Evolutionary conservation across 2,797 vertebrate species (phyloP), one percentile per base, ranked within the genome.

Genomic region (Tangara arthus): DNA sequence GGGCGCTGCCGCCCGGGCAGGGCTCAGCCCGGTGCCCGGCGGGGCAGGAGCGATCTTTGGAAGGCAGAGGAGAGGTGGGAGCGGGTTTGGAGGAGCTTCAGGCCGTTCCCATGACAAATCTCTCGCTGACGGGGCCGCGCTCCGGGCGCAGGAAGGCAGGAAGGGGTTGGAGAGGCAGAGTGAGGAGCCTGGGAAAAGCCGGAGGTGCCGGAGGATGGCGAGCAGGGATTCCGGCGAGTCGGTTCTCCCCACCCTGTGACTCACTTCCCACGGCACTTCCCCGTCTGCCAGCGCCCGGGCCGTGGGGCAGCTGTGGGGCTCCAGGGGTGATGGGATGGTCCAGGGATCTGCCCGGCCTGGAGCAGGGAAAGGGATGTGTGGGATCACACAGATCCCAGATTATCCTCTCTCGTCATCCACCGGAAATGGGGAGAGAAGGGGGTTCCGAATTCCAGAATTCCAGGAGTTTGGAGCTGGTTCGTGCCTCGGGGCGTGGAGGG

Each of bases 231-330:
- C 39, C 20, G 3, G 60, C 2, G 16, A n/a, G 52, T 22, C 20
- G 41, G 23, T 39, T n/a, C 90, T 91, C 87, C 68, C 70, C 68
- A 41, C 84, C 84, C 91, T 23, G 78, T 87, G 94, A 87, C 16
- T 94, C 95, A 89, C n/a, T 89, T 92, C 94, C 94, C 89, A 39
- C 46, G 0, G 49, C 52, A 6, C 27, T 41, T 85, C 90, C 88
- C 70, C 1, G 73, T 9, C 65, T n/a, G 87, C 16, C 26, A 39
- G 39, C 3, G 4, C 35, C 20, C 3, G 16, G 12, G 30, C 88
- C 19, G 1, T 11, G 53, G 46, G 46, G 64, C 64, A 49, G 44
- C n/a, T 13, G 46, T 46, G 46, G 46, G 12, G 46, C 46, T 46
- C 22, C 46, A 47, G 46, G 46, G 46, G 46, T 24, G 46, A 47